phyloP scores from a whole-genome alignment of 2,797 vertebrate genomes.

The Myotis daubentonii region DNA sequence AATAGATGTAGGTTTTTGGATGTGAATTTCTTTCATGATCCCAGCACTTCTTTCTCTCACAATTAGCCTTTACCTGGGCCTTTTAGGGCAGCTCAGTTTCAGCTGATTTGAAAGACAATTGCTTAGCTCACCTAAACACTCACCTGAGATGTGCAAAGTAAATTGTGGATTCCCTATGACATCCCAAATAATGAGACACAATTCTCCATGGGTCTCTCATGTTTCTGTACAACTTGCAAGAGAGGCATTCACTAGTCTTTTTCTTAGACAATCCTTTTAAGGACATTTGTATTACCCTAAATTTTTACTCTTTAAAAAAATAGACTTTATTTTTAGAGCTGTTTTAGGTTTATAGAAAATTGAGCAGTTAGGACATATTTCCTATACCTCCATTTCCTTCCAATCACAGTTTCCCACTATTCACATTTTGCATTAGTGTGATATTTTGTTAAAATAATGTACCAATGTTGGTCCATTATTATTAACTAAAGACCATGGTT shows the following conservation, averaged over 20 bases:
- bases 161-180: not conserved
- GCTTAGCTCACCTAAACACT: slow-evolving; percentile 31
- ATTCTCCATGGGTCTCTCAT: not conserved
- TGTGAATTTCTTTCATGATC: not conserved
- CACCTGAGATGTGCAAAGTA: not conserved
- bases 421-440: not conserved
- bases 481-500: not conserved
- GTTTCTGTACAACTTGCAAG: not conserved
- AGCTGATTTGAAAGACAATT: slow-evolving; percentile 44
- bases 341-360: not conserved
- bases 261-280: not conserved
- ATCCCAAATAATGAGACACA: not conserved
- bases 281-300: not conserved
- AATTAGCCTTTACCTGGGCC: not conserved
- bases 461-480: not conserved
- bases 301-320: not conserved
- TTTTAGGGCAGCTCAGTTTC: slow-evolving; percentile 20
- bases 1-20: not conserved
- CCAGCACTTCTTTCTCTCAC: not conserved
- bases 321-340: not conserved
- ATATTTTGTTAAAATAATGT: not conserved
- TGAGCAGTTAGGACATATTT: not conserved
- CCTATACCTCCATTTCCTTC: not conserved
- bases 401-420: not conserved
- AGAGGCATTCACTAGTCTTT: not conserved